Evolutionary conservation across 92 coral and sea anemone genomes (phyloP).

Genomic region (Paragorgia papillata): DNA sequence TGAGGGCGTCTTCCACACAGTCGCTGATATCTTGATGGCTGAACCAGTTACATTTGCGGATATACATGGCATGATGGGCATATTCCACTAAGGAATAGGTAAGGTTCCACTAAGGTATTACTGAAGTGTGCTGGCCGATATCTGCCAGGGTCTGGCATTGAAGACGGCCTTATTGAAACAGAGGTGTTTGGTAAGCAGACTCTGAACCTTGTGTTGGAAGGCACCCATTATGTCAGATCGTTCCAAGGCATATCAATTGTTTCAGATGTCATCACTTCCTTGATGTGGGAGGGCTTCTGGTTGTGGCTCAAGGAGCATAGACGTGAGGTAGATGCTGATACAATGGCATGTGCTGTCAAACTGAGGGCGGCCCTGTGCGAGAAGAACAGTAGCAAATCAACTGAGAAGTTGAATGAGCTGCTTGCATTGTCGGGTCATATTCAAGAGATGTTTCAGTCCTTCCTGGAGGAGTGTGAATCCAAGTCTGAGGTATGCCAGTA

Average conservation of each 20-base stretch:
- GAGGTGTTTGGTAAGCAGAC: not conserved
- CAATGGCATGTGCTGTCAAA: not conserved
- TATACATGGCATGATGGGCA: not conserved
- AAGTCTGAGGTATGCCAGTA: not conserved
- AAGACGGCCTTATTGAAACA: not conserved
- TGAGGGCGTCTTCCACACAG: not conserved
- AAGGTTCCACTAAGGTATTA: not conserved
- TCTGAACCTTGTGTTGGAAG: too few relatives aligned
- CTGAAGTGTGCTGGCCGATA: not conserved
- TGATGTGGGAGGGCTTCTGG: not conserved
- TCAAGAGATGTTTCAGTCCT: not conserved
- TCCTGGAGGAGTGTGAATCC: not conserved
- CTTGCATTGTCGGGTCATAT: not conserved
- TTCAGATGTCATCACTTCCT: not conserved
- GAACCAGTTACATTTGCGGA: not conserved
- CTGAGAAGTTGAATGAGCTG: not conserved
- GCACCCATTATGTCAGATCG: too few relatives aligned
- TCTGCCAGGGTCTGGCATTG: not conserved
- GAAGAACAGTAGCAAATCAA: not conserved
- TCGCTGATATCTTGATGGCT: not conserved
- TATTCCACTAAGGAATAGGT: not conserved
- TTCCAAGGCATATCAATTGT: too few relatives aligned
- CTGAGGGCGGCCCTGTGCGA: not conserved
- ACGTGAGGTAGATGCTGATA: not conserved
- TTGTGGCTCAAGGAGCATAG: not conserved